Evolutionary conservation across 2,113 vertebrate species (phyloP), one percentile per base, ranked within the genome.

Genomic region (Gopherus evgoodei): DNA sequence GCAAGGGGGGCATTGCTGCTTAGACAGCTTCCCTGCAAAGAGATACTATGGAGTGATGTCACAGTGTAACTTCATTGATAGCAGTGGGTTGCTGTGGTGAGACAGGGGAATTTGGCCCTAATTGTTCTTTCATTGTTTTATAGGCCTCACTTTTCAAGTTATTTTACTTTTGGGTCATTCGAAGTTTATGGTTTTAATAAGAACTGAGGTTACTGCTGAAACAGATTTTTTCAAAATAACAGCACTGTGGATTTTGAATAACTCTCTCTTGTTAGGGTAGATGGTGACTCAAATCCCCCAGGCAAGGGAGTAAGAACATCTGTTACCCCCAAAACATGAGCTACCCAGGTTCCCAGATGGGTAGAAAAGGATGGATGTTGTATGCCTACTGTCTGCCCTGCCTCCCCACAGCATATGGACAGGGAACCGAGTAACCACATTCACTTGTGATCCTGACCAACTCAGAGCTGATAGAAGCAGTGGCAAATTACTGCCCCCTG

Each of bases 151-250:
- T 83, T 75, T 50, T 59, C 10, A 5, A 84, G 29, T 22, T 72
- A 75, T 90, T 79, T 78, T 88, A 8, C 53, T 85, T 80, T 81
- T 81, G 81, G 42, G 25, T 59, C 35, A 65, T 17, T 81, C 83
- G 12, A 49, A 7, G 24, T n/a, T 50, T 44, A 22, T 81, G 13
- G 38, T 52, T 76, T 31, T 50, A 89, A 69, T 5, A 86, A 86
- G 52, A 93, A 53, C 44, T 47, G 14, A 22, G 31, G 88, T 86
- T 92, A 53, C 49, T 72, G 81, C 8, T 29, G 29, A 42, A 5
- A 42, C 6, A 11, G 54, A 22, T 21, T 9, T 87, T 81, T 76
- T 81, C 57, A 85, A 87, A 75, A 17, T 76, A 54, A 17, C 47
- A 35, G 4, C 6, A 3, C 21, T 3, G 29, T 1, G 14, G 47